Evolutionary conservation across 2,888 invertebrate genomes (phyloP).

Genomic region (Drosophila kokeensis): DNA sequence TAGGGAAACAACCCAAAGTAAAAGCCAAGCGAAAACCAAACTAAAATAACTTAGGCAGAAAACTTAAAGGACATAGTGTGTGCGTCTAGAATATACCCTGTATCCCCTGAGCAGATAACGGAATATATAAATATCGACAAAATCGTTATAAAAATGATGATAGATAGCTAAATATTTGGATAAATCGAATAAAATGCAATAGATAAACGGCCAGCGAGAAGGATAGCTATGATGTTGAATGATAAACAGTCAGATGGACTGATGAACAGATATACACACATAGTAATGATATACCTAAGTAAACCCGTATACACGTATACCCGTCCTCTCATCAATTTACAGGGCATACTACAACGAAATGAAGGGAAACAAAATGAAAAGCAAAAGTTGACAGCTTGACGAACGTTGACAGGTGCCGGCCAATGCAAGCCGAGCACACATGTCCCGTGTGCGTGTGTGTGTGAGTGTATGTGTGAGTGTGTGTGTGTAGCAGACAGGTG

Average conservation of each 20-base stretch:
- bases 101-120: not conserved
- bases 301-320: not conserved
- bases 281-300: not conserved
- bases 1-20: conserved; percentile 49
- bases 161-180: not conserved
- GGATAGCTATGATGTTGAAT: too few species aligned
- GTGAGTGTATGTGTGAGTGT: conserved; percentile 22
- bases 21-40: conserved; percentile 50
- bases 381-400: conserved; percentile 69
- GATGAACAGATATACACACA: too few species aligned
- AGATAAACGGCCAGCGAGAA: not conserved
- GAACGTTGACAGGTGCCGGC: conserved; percentile 44
- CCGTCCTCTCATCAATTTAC: not conserved
- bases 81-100: conserved; percentile 15
- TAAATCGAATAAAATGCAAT: not conserved
- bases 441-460: conserved; percentile 23
- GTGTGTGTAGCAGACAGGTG: conserved; percentile 53
- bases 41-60: conserved; percentile 34
- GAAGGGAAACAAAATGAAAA: conserved; percentile 51
- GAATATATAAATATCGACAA: not conserved
- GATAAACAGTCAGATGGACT: too few species aligned
- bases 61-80: not conserved
- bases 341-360: conserved; percentile 31
- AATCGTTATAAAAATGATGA: not conserved
- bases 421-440: conserved; percentile 4